phyloP scores from a whole-genome alignment of 2,113 vertebrate genomes.

The Actenoides lindsayi region DNA sequence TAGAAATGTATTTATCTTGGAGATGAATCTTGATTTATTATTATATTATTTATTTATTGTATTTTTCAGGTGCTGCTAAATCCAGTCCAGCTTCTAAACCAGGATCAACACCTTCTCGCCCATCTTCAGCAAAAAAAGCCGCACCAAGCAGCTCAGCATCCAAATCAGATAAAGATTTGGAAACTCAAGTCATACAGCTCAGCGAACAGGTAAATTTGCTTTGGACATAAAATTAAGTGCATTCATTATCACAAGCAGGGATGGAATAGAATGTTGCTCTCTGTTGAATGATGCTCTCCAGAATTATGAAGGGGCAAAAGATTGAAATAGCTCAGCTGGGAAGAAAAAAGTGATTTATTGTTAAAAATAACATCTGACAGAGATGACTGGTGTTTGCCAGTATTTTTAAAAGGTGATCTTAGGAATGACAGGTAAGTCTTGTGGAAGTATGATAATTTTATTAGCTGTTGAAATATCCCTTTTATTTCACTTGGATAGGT shows the following conservation, averaged over 20 bases:
- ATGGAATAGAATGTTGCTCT: background rate
- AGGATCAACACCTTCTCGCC: conserved; percentile 91
- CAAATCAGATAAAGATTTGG: conserved; percentile 96
- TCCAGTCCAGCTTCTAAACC: conserved; percentile 91
- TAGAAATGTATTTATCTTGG: background rate
- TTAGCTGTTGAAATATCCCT: background rate
- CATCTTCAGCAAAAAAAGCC: conserved; percentile 96
- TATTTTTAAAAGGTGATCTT: background rate
- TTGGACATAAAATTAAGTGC: background rate
- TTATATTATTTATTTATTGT: background rate
- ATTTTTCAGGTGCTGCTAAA: conserved; percentile 88
- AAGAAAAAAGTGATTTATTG: background rate
- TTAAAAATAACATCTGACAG: background rate
- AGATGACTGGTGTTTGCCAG: background rate
- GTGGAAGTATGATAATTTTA: background rate
- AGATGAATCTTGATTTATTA: background rate
- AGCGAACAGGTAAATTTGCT: conserved; percentile 88
- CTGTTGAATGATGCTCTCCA: background rate
- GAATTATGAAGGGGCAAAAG: background rate
- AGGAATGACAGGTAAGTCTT: background rate
- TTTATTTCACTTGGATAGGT: background rate
- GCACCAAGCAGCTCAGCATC: conserved; percentile 81
- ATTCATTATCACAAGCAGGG: background rate
- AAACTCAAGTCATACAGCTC: conserved; percentile 95
- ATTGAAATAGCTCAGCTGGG: background rate